Evolutionary conservation across 2,888 invertebrate genomes (phyloP), one percentile per base, ranked within the genome.

Genomic region (Alloplasta piceator): DNA sequence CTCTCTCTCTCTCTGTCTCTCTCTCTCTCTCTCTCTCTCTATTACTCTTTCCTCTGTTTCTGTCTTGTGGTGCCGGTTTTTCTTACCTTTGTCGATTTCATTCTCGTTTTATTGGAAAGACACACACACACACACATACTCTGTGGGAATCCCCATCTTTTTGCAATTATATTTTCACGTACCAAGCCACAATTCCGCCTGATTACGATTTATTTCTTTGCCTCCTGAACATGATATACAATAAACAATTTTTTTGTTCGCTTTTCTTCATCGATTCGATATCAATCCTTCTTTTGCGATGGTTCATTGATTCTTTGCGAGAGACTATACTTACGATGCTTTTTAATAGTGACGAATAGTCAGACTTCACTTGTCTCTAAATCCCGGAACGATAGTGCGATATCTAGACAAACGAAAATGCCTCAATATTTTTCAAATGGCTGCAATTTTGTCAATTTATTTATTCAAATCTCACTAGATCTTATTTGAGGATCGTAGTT

Each of bases 131-230:
- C n/a, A n/a, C n/a, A n/a, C n/a, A n/a, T n/a, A n/a, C n/a, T n/a
- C 41, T 16, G 10, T 38, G 7, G 50, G 48, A 66, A 5, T n/a
- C 7, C 5, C 14, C 5, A 56, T 48, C 16, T 55, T 63, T 70
- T 70, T 70, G 63, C 70, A 48, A 70, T 77, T 70, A 56, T 52
- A 52, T 52, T 52, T 7, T 70, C 43, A 39, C 60, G 41, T 9
- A 6, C 41, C 2, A 50, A 26, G 46, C 26, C 41, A 41, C 48
- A 60, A 26, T 60, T 61, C 60, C 60, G 41, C 6, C 16, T 36
- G 10, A 66, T 66, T 66, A 61, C 6, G 26, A 72, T 61, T 72
- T 36, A 39, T 36, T 43, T 7, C 46, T 41, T 10, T 26, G 46
- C 38, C 39, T 48, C 50, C 9, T 50, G 48, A 16, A 3, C 16